phyloP scores from a whole-genome alignment of 2,888 invertebrate genomes.

The Eupeodes luniger region DNA sequence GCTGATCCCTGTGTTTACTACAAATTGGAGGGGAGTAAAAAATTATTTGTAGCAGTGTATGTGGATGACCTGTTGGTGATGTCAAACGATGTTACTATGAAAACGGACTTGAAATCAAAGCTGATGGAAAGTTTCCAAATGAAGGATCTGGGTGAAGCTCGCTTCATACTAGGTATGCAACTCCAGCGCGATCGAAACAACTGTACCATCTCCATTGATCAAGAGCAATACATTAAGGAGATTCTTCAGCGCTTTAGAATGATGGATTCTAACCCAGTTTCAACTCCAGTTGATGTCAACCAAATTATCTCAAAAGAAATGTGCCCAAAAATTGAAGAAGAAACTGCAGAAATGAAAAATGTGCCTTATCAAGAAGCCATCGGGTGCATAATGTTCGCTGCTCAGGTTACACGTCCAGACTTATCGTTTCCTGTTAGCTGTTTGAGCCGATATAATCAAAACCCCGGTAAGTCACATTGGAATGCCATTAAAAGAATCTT shows the following conservation, averaged over 20 bases:
- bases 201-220: conserved; percentile 1
- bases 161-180: conserved; percentile 1
- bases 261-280: conserved; percentile 35
- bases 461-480: conserved; percentile 3
- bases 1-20: background rate
- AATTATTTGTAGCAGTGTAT: background rate
- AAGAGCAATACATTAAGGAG: background rate
- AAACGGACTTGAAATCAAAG: background rate
- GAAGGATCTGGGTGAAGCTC: conserved; percentile 45
- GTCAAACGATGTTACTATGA: background rate
- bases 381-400: background rate
- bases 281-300: conserved; percentile 27
- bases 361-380: background rate
- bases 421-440: background rate
- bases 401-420: conserved; percentile 2
- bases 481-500: background rate
- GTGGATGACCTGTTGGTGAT: background rate
- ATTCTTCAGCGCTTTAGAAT: conserved; percentile 5
- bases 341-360: background rate
- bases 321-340: conserved; percentile 22
- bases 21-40: background rate
- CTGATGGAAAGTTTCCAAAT: background rate
- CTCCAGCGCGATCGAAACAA: background rate
- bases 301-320: conserved; percentile 14
- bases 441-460: background rate